Percentiles rank a stretch among this genome's conserved stretches.
These are phyloP conservation scores for Hedychridium roseum DNA, from an alignment of 2,888 invertebrate species.

Conservation along the genomic window DNA sequence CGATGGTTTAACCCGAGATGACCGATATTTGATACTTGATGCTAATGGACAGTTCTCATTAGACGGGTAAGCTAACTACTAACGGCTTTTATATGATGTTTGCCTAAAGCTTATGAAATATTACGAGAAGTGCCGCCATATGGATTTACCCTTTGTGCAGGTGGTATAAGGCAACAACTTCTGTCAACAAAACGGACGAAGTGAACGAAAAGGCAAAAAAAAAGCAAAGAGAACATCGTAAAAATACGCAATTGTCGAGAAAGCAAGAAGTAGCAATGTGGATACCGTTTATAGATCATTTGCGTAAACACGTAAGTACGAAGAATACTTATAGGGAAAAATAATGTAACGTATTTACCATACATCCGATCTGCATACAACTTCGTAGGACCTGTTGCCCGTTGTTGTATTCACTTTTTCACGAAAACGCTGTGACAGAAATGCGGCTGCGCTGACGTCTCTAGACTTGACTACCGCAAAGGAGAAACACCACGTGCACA, in stretches of 20 bases:
- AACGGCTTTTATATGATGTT: conserved; percentile 1
- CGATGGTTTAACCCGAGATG: conserved; percentile 78
- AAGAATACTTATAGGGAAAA: not conserved
- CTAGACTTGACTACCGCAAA: conserved; percentile 82
- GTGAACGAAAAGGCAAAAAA: conserved; percentile 16
- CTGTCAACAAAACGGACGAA: conserved; percentile 3
- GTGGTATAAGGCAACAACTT: conserved; percentile 39
- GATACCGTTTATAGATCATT: conserved; percentile 83
- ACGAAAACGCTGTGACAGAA: conserved; percentile 79
- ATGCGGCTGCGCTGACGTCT: conserved; percentile 64
- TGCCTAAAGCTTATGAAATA: not conserved
- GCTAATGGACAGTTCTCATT: conserved; percentile 75
- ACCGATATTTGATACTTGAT: conserved; percentile 82
- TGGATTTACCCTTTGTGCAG: conserved; percentile 21
- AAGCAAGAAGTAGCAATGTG: conserved; percentile 85
- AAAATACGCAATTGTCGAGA: conserved; percentile 54
- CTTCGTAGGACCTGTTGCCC: conserved; percentile 77
- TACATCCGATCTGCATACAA: too few species aligned
- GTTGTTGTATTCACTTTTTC: conserved; percentile 95
- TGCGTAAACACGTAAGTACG: too few species aligned
- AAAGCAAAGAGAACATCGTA: conserved; percentile 16
- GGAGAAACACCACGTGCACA: conserved; percentile 85
- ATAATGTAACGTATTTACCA: not conserved
- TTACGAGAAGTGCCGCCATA: not conserved
- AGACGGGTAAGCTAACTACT: conserved; percentile 34